A percentile compares a stretch with the other conserved stretches of the same genome.
phyloP scores from a whole-genome alignment of 2,113 vertebrate genomes.

The Corynorhinus townsendii region DNA sequence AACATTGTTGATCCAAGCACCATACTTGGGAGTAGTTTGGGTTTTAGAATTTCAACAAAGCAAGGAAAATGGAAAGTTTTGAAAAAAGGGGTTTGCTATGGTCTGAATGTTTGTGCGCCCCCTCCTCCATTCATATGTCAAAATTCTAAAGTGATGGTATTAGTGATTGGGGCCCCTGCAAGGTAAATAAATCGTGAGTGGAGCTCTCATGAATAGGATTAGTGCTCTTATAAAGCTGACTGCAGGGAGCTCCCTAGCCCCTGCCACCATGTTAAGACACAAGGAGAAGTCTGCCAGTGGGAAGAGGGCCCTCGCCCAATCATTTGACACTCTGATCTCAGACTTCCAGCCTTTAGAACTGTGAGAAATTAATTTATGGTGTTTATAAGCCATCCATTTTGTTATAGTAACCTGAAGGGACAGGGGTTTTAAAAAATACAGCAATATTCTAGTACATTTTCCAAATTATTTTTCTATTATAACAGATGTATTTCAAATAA shows the following conservation, averaged over 20 bases:
- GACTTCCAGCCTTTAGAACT: neutral
- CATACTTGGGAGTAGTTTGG: neutral
- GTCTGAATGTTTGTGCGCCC: neutral
- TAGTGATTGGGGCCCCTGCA: neutral
- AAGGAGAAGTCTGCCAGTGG: neutral
- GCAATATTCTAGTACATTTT: neutral
- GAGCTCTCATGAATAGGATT: neutral
- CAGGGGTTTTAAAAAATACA: neutral
- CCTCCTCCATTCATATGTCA: neutral
- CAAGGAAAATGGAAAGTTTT: constrained; percentile 8
- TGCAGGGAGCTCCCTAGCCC: neutral
- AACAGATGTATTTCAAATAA: constrained; percentile 33
- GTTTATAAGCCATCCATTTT: neutral
- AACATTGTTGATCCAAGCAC: neutral
- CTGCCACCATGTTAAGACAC: neutral
- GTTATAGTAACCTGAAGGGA: neutral
- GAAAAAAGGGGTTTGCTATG: neutral
- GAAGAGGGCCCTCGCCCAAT: neutral
- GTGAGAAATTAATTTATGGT: neutral
- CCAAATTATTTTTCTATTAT: constrained; percentile 38
- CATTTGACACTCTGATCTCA: neutral
- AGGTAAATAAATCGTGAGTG: neutral
- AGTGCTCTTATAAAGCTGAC: neutral
- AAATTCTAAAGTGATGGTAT: neutral
- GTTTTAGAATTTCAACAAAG: constrained; percentile 20